Evolutionary conservation across 2,888 invertebrate species (phyloP), one percentile per base, ranked within the genome.

Genomic region (Lapara coniferarum): DNA sequence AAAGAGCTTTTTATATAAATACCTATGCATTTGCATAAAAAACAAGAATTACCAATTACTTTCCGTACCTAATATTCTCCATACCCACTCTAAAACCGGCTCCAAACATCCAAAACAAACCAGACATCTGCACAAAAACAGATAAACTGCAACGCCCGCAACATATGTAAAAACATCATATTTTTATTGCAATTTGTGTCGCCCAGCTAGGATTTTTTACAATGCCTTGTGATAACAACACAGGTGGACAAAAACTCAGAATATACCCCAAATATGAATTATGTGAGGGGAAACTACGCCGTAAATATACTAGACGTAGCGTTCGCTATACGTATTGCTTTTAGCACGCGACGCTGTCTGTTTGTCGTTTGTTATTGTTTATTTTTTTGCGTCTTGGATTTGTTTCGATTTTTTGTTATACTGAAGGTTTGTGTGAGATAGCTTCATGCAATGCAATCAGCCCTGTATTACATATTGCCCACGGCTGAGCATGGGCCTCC

Each of bases 231-330:
- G 63, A 63, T 63, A 63, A 63, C 63, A 63, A 63, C 63, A 46
- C 63, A 63, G 63, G 63, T 63, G 63, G 63, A 63, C 63, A 63
- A 63, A 63, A 63, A 63, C 63, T 63, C 49, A 63, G 63, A 46
- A 63, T 46, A 49, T 30, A 14, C 46, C 63, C 63, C 63, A 63
- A 63, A 63, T 63, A 46, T 63, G 63, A 63, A 63, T 63, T 63
- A 63, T 63, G 63, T 25, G 49, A 46, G 49, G 19, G 63, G 46
- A 63, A 63, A 63, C 63, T 63, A 63, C 63, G 49, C 49, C 46
- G 63, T 63, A 63, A 59, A 59, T 46, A 46, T 63, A 63, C 49
- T 49, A 19, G 63, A 63, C 25, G 49, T 63, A 63, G 49, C 19
- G 63, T 49, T 46, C 46, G 46, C 16, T 63, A 16, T 49, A 49